Conservation (phyloP, 2,113 vertebrate species). For the Otus sunia region DNA sequence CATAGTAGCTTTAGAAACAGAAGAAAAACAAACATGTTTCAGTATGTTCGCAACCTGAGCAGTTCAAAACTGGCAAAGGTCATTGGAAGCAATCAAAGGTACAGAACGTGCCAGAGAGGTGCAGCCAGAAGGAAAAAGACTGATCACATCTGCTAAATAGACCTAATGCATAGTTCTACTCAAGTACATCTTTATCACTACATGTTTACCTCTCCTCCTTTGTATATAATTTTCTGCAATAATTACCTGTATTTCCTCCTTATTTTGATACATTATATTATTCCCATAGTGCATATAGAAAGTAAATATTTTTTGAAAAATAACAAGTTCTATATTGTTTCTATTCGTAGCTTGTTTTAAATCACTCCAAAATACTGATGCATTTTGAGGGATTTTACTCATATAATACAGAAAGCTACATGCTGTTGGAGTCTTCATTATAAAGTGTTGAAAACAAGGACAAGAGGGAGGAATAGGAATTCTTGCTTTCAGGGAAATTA, state of each 20-base stretch:
- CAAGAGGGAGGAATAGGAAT: neutral
- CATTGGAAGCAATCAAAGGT: slow-evolving; percentile 23
- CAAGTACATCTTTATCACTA: neutral
- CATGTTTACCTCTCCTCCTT: neutral
- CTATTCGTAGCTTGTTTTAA: neutral
- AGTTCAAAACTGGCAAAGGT: slow-evolving; percentile 50
- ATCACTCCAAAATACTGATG: neutral
- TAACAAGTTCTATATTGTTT: neutral
- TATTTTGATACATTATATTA: neutral
- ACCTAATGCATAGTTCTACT: neutral
- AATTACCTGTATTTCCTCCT: neutral
- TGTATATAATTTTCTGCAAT: neutral
- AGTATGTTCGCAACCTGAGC: slow-evolving; percentile 56
- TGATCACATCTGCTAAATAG: neutral
- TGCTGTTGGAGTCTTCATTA: neutral
- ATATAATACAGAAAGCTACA: neutral
- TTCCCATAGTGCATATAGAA: neutral
- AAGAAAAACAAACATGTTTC: slow-evolving; percentile 71
- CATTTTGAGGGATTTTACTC: neutral
- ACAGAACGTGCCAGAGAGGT: neutral
- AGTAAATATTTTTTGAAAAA: neutral
- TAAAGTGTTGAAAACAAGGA: neutral
- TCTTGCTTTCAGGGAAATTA: neutral
- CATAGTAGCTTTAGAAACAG: slow-evolving; percentile 70
- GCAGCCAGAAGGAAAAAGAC: neutral